Conservation (phyloP, 2,888 invertebrate genomes). For the Buathra laborator region DNA sequence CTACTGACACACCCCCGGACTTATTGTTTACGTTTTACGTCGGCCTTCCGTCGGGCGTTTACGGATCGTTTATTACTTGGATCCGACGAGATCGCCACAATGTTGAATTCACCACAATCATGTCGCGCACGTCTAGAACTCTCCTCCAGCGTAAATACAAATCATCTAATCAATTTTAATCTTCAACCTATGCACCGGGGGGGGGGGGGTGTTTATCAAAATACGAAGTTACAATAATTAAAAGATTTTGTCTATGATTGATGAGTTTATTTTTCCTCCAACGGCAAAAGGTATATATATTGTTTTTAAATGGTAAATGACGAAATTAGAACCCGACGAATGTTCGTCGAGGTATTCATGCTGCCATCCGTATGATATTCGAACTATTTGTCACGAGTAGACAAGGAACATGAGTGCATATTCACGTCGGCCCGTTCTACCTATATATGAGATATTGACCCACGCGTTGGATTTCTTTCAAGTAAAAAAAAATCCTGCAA, state of each 20-base stretch:
- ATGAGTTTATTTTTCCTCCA: not conserved
- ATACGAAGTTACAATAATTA: not conserved
- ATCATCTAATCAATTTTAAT: not conserved
- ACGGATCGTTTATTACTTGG: not conserved
- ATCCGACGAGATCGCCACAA: not conserved
- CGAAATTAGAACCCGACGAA: not conserved
- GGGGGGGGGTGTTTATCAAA: not conserved
- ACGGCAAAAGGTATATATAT: too few relatives aligned
- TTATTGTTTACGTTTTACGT: not conserved
- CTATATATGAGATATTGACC: too few relatives aligned
- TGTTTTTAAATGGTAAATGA: not conserved
- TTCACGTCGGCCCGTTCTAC: not conserved
- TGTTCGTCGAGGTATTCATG: not conserved
- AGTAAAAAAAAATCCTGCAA: not conserved
- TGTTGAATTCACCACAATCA: not conserved
- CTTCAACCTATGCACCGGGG: not conserved
- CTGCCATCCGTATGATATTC: not conserved
- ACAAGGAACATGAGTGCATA: not conserved
- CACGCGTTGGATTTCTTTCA: too few relatives aligned
- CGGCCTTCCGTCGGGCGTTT: not conserved
- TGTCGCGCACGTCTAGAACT: not conserved
- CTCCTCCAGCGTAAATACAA: not conserved
- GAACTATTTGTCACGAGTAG: constrained; percentile 8
- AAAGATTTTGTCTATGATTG: not conserved
- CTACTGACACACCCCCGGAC: constrained; percentile 11